Evolutionary conservation across 2,113 vertebrate genomes (phyloP).

Genomic region (Gopherus flavomarginatus): DNA sequence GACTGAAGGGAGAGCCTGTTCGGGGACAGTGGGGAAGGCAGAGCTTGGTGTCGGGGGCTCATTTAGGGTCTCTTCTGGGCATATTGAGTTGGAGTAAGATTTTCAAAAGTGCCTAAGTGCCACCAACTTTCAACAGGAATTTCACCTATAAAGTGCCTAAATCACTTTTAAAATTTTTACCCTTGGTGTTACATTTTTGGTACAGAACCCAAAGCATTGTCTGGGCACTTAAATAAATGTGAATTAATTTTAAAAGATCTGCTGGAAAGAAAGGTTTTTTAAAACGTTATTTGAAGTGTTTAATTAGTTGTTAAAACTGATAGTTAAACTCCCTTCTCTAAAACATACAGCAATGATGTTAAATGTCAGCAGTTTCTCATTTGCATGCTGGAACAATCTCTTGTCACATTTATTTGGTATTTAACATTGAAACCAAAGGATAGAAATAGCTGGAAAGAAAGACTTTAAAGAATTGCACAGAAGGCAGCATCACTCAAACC

Average conservation of each 20-base stretch:
- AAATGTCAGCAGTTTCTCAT: neutral
- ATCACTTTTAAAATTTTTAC: too few relatives aligned
- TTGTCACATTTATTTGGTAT: constrained; percentile 2
- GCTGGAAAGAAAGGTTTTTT: neutral
- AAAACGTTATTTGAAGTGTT: neutral
- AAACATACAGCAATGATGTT: neutral
- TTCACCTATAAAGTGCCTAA: too few relatives aligned
- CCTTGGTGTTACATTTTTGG: neutral
- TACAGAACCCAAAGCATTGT: neutral
- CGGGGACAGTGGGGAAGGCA: too few relatives aligned
- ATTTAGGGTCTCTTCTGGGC: too few relatives aligned
- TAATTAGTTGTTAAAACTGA: neutral
- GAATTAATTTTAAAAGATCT: neutral
- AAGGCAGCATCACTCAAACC: neutral
- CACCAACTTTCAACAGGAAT: too few relatives aligned
- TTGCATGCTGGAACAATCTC: neutral
- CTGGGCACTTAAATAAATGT: neutral
- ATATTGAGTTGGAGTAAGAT: too few relatives aligned
- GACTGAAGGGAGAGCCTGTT: neutral
- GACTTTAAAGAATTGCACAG: constrained; percentile 16
- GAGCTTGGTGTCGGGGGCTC: too few relatives aligned
- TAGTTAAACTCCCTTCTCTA: neutral
- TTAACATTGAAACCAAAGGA: constrained; percentile 1
- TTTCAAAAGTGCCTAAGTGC: too few relatives aligned
- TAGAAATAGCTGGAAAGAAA: constrained; percentile 19